Conservation (phyloP, 2,113 vertebrate genomes). For the Neodon shergylaensis region DNA sequence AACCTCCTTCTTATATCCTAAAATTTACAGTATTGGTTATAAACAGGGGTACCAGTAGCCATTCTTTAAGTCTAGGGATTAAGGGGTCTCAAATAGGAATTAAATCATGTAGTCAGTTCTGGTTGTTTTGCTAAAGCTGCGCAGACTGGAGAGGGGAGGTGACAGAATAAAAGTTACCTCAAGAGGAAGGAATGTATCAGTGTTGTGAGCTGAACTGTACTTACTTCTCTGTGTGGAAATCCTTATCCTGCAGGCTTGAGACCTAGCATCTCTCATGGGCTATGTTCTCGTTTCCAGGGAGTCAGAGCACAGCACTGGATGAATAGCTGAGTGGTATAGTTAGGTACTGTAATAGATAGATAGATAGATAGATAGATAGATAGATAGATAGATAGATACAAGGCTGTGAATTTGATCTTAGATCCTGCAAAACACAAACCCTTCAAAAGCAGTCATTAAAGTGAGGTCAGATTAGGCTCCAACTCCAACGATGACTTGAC, state of each 20-base stretch:
- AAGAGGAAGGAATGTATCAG: neutral
- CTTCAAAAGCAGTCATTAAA: neutral
- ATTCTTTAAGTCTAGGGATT: neutral
- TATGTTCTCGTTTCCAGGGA: neutral
- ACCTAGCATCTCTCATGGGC: neutral
- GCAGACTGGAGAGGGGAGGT: no score
- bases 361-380: neutral
- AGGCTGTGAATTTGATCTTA: neutral
- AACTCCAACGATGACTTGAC: neutral
- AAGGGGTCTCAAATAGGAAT: no score
- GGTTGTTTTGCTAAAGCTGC: neutral
- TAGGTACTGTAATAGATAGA: neutral
- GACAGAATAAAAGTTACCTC: neutral
- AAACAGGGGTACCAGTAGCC: no score
- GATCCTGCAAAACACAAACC: neutral
- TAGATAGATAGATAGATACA: neutral
- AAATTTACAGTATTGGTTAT: neutral
- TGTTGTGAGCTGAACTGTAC: rapidly evolving
- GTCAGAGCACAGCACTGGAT: neutral
- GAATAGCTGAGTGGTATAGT: neutral
- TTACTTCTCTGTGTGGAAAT: neutral
- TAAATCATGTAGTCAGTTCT: no score
- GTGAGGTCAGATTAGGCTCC: neutral
- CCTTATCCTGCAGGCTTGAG: neutral
- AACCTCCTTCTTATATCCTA: neutral